Conservation (phyloP, 2,797 vertebrate genomes). For the Gymnocypris eckloni region DNA sequence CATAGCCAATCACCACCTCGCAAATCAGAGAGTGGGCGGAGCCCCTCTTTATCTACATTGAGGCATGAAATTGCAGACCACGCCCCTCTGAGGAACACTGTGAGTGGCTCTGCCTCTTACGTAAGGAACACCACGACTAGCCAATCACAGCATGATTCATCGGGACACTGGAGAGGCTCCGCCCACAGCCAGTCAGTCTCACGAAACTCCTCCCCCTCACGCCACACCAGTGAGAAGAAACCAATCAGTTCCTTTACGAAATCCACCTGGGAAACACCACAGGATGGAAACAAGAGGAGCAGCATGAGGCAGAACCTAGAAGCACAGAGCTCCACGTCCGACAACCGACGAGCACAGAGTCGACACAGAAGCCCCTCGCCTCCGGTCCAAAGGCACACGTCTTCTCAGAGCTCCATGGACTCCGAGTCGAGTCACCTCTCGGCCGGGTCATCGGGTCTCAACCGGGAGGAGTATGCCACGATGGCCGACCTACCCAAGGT, state of each 20-base stretch:
- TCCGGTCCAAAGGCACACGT: conserved; percentile 68
- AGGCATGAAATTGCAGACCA: conserved; percentile 65
- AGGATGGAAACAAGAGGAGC: conserved; percentile 61
- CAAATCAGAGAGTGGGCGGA: conserved; percentile 43
- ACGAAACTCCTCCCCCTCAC: conserved; percentile 68
- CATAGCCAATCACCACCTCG: conserved; percentile 40
- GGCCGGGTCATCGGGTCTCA: conserved; percentile 77
- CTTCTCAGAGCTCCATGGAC: conserved; percentile 80
- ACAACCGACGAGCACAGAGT: conserved; percentile 49
- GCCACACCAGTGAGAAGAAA: conserved; percentile 59
- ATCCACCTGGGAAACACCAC: conserved; percentile 60
- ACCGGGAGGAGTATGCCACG: conserved; percentile 83
- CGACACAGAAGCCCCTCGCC: conserved; percentile 66
- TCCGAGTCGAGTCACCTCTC: conserved; percentile 72
- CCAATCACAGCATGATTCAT: conserved; percentile 65
- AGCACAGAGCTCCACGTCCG: conserved; percentile 59
- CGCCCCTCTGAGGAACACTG: conserved; percentile 66
- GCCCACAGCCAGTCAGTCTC: conserved; percentile 69
- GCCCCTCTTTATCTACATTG: conserved; percentile 63
- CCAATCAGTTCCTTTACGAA: conserved; percentile 54
- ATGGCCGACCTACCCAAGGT: conserved; percentile 89
- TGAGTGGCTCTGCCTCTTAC: conserved; percentile 64
- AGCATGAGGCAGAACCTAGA: conserved; percentile 45
- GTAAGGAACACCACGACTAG: conserved; percentile 62
- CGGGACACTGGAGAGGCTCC: conserved; percentile 67